Percentiles rank a stretch among this genome's conserved stretches.
These are phyloP conservation scores for Pristiophorus japonicus DNA, from an alignment of 2,113 vertebrate genomes.

Conservation along the genomic window DNA sequence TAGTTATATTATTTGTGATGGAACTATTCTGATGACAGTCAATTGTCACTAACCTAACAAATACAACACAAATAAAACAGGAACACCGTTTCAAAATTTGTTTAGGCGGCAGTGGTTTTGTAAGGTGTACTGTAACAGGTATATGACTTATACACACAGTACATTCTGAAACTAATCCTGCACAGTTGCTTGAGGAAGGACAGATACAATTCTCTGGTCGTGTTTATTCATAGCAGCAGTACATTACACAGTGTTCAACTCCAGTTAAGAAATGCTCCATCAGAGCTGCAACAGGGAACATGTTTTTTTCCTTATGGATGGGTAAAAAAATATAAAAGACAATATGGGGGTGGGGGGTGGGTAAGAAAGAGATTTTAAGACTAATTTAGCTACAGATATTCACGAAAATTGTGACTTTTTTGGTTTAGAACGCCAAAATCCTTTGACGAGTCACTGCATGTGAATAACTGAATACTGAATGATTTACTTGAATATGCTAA, in stretches of 20 bases:
- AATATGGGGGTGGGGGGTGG: not conserved
- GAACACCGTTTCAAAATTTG: not conserved
- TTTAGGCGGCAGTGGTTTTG: not conserved
- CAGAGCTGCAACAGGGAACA: not conserved
- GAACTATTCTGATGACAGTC: not conserved
- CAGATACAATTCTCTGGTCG: not conserved
- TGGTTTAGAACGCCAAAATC: not conserved
- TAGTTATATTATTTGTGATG: too few relatives aligned
- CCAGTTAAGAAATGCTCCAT: not conserved
- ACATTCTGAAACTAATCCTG: not conserved
- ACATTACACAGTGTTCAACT: not conserved
- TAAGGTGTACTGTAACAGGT: not conserved
- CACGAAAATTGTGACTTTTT: not conserved
- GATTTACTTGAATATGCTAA: not conserved
- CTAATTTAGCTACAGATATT: not conserved
- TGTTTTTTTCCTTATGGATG: not conserved
- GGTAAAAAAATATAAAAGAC: not conserved
- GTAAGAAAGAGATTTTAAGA: not conserved
- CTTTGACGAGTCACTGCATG: not conserved
- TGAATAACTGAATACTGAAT: not conserved
- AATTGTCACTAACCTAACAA: not conserved
- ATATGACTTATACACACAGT: not conserved
- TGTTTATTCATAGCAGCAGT: not conserved
- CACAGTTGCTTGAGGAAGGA: not conserved
- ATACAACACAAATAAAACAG: not conserved